These are phyloP conservation scores for Tokudaia muenninki DNA, from an alignment of 2,797 vertebrate genomes.

Conservation along the genomic window DNA sequence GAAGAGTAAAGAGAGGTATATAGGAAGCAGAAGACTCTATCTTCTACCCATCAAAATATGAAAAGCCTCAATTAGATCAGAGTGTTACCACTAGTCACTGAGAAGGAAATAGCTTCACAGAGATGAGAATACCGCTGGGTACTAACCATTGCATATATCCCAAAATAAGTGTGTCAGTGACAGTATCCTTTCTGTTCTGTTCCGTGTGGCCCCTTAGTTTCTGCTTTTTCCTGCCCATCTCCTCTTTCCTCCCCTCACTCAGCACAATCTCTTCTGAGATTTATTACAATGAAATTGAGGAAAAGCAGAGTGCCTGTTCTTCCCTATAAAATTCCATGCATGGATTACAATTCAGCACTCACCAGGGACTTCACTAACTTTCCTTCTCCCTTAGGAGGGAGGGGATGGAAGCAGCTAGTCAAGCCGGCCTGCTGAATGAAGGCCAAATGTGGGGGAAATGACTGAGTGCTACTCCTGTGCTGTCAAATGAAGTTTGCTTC, in stretches of 20 bases:
- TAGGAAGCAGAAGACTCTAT: constrained; percentile 24
- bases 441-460: constrained; percentile 76
- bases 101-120: constrained; percentile 45
- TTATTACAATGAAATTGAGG: constrained; percentile 69
- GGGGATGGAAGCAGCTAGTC: constrained; percentile 69
- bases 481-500: constrained; percentile 73
- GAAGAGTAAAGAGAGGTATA: background rate
- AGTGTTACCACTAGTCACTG: constrained; percentile 29
- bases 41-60: constrained; percentile 26
- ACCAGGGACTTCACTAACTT: constrained; percentile 60
- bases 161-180: background rate
- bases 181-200: background rate
- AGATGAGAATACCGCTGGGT: constrained; percentile 11
- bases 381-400: constrained; percentile 61
- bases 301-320: constrained; percentile 64
- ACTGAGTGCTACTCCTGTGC: constrained; percentile 73
- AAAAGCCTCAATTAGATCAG: constrained; percentile 46
- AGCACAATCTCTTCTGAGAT: constrained; percentile 54
- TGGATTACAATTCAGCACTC: constrained; percentile 58
- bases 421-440: constrained; percentile 72
- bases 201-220: background rate
- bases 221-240: background rate
- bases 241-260: background rate
- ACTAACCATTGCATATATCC: background rate
- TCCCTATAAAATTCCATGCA: constrained; percentile 34